A percentile compares a stretch with the other conserved stretches of the same genome.
These are phyloP conservation scores for Xiphias gladius DNA, from an alignment of 2,113 vertebrate genomes.

Conservation along the genomic window DNA sequence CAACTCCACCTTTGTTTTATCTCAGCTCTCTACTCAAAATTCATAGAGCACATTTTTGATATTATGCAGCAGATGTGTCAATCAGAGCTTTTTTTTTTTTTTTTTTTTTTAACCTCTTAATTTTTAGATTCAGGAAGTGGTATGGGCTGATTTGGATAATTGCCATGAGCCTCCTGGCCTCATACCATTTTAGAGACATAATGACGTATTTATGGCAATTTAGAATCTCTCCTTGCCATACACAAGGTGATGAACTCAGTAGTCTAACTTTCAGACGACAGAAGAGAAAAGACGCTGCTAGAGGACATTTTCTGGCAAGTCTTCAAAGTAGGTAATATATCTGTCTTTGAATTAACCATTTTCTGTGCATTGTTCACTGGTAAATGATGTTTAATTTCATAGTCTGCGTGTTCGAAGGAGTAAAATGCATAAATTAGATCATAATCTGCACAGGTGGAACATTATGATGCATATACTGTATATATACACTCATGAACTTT, in stretches of 20 bases:
- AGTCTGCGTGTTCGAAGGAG: neutral
- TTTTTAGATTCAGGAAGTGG: constrained; percentile 40
- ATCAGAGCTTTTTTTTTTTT: neutral
- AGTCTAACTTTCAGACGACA: constrained; percentile 51
- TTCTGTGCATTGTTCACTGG: constrained; percentile 1
- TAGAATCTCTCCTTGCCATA: constrained; percentile 40
- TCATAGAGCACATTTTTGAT: constrained; percentile 20
- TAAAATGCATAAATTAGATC: constrained; percentile 6
- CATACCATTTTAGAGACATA: constrained; percentile 53
- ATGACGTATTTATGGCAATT: constrained; percentile 58
- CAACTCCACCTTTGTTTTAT: constrained; percentile 14
- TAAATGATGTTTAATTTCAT: neutral
- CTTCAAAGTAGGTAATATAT: constrained; percentile 18
- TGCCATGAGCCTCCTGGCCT: constrained; percentile 30
- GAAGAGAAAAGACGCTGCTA: neutral
- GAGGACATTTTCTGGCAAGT: constrained; percentile 9
- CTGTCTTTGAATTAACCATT: constrained; percentile 18
- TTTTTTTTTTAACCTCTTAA: neutral
- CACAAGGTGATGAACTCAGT: constrained; percentile 70
- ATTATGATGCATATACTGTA: neutral
- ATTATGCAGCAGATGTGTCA: constrained; percentile 11
- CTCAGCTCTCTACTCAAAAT: constrained; percentile 23
- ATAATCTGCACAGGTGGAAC: constrained; percentile 14
- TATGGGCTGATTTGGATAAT: constrained; percentile 40
- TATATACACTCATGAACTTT: neutral